phyloP scores from a whole-genome alignment of 1,140 invertebrate species.

The Venustaconcha ellipsiformis region DNA sequence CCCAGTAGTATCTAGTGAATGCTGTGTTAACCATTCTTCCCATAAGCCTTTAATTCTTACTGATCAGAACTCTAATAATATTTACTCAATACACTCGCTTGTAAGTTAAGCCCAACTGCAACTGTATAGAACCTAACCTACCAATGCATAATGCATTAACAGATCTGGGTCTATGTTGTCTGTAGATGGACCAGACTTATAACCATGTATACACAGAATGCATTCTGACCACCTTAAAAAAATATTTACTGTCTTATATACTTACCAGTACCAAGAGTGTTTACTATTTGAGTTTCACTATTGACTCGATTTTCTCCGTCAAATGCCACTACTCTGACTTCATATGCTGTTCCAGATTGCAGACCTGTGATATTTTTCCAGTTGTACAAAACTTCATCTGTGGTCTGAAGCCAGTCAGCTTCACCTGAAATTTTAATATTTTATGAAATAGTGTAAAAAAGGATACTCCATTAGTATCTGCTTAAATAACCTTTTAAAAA shows the following conservation, averaged over 20 bases:
- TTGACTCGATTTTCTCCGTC: slow-evolving; percentile 78
- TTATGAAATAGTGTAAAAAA: too few species aligned
- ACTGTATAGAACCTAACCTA: too few species aligned
- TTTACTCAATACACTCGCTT: too few species aligned
- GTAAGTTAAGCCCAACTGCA: too few species aligned
- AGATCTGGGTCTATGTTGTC: not conserved
- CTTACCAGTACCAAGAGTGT: slow-evolving; percentile 52
- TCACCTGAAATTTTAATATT: slow-evolving; percentile 37
- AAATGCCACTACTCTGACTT: slow-evolving; percentile 91
- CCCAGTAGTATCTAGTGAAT: too few species aligned
- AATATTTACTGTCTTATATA: not conserved
- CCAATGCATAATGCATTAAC: not conserved
- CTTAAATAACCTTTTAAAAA: too few species aligned
- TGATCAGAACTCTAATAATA: too few species aligned
- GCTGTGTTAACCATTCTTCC: too few species aligned
- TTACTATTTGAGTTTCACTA: slow-evolving; percentile 42
- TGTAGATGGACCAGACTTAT: not conserved
- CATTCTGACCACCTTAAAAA: not conserved
- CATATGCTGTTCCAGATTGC: slow-evolving; percentile 85
- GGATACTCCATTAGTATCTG: too few species aligned
- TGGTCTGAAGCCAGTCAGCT: slow-evolving; percentile 53
- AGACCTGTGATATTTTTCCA: slow-evolving; percentile 79
- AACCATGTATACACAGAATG: not conserved
- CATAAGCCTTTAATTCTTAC: too few species aligned
- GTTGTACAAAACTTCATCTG: slow-evolving; percentile 54